Percentiles rank a stretch among this genome's conserved stretches.
phyloP scores from a whole-genome alignment of 2,113 vertebrate genomes.

The Amphiprion ocellaris region DNA sequence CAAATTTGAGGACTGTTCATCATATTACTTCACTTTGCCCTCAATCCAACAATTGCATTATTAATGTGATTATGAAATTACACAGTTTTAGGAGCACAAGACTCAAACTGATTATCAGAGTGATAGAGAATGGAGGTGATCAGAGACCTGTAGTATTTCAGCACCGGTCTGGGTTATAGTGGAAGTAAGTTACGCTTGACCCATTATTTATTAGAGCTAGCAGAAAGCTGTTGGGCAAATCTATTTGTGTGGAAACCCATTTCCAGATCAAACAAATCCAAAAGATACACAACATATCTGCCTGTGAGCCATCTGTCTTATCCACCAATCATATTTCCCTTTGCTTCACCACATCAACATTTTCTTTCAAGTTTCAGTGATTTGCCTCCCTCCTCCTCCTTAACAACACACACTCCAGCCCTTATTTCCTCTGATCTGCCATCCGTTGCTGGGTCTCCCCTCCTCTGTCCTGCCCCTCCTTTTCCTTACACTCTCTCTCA shows the following conservation, averaged over 20 bases:
- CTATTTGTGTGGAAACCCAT: conserved; percentile 9
- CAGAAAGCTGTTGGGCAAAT: background rate
- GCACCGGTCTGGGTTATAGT: background rate
- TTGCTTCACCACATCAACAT: conserved; percentile 36
- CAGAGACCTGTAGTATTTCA: background rate
- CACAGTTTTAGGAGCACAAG: too few species aligned
- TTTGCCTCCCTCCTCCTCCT: conserved; percentile 31
- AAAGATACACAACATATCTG: conserved; percentile 2
- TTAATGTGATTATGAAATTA: too few species aligned
- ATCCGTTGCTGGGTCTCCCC: conserved; percentile 41
- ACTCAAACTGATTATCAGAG: too few species aligned
- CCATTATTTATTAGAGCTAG: background rate
- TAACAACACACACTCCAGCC: conserved; percentile 23
- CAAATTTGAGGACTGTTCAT: too few species aligned
- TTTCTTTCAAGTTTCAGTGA: conserved; percentile 52
- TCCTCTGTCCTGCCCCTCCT: conserved; percentile 53
- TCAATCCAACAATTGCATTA: too few species aligned
- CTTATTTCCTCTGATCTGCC: conserved; percentile 59
- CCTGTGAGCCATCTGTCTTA: conserved; percentile 40
- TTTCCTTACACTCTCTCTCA: conserved; percentile 28
- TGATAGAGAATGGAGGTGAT: too few species aligned
- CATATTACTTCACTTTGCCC: too few species aligned
- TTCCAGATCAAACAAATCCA: conserved; percentile 48
- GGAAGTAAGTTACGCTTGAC: conserved; percentile 3
- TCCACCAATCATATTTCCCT: conserved; percentile 43